Conservation (phyloP, 2,113 vertebrate species). For the Nipponia nippon region DNA sequence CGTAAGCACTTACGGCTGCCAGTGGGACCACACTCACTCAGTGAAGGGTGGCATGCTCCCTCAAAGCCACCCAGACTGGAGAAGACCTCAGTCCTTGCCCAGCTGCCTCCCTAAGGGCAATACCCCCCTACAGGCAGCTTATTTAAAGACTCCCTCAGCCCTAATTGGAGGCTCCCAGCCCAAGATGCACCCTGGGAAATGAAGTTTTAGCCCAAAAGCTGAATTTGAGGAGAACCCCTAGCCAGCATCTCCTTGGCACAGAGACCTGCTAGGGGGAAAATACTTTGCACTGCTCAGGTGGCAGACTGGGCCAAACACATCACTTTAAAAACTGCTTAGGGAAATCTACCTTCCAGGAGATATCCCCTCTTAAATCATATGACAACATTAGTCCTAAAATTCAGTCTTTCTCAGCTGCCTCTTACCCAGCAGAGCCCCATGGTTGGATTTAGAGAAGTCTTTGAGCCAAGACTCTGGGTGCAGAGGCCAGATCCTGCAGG, state of each 20-base stretch:
- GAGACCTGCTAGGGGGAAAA: background rate
- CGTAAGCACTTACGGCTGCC: rapidly evolving
- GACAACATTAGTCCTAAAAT: background rate
- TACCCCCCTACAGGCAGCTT: rapidly evolving
- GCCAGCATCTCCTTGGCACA: rapidly evolving
- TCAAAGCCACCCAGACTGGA: background rate
- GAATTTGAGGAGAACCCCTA: background rate
- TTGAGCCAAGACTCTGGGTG: rapidly evolving
- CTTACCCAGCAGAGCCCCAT: background rate
- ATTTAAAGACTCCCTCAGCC: background rate
- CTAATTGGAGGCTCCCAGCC: background rate
- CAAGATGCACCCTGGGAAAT: background rate
- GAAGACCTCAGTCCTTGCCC: rapidly evolving
- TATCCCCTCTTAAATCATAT: rapidly evolving
- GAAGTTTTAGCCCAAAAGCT: background rate
- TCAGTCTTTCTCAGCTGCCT: background rate
- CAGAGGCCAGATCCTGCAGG: rapidly evolving
- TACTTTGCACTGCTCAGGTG: rapidly evolving
- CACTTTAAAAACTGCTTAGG: rapidly evolving
- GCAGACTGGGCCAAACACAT: rapidly evolving
- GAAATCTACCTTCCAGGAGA: background rate
- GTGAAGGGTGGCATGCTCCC: rapidly evolving
- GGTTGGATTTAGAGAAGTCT: rapidly evolving
- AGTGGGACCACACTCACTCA: background rate
- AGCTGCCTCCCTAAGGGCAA: background rate